phyloP scores from a whole-genome alignment of 2,888 invertebrate genomes.

The Yponomeuta sedellus region DNA sequence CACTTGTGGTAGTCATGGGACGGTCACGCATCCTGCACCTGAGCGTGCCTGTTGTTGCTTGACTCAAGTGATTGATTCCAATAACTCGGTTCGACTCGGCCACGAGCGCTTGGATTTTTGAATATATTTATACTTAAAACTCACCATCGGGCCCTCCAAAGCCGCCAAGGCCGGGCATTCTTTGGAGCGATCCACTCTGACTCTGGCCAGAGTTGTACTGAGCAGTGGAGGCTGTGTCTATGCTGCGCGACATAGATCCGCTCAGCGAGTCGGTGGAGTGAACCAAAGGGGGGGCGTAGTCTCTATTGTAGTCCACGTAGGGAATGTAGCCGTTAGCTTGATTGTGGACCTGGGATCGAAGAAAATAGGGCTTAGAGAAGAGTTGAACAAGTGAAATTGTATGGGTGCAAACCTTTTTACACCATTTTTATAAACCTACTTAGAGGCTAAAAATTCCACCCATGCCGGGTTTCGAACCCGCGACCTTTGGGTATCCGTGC shows the following conservation, averaged over 20 bases:
- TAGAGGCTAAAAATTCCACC: no score
- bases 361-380: neutral
- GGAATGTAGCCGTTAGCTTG: constrained; percentile 91
- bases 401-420: no score
- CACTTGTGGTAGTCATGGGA: no score
- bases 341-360: constrained; percentile 38
- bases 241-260: constrained; percentile 56
- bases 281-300: constrained; percentile 88
- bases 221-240: constrained; percentile 30
- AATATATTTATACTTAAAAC: constrained; percentile 23
- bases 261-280: constrained; percentile 50
- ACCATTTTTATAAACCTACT: no score
- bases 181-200: constrained; percentile 51
- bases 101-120: no score
- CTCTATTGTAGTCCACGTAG: constrained; percentile 91
- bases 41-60: no score
- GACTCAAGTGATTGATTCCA: no score
- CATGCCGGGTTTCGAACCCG: no score
- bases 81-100: no score
- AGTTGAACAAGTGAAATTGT: neutral
- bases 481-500: no score
- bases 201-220: constrained; percentile 22
- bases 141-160: constrained; percentile 64
- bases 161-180: constrained; percentile 48
- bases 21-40: no score